Evolutionary conservation across 2,797 vertebrate genomes (phyloP), one percentile per base, ranked within the genome.

Genomic region (Falco cherrug): DNA sequence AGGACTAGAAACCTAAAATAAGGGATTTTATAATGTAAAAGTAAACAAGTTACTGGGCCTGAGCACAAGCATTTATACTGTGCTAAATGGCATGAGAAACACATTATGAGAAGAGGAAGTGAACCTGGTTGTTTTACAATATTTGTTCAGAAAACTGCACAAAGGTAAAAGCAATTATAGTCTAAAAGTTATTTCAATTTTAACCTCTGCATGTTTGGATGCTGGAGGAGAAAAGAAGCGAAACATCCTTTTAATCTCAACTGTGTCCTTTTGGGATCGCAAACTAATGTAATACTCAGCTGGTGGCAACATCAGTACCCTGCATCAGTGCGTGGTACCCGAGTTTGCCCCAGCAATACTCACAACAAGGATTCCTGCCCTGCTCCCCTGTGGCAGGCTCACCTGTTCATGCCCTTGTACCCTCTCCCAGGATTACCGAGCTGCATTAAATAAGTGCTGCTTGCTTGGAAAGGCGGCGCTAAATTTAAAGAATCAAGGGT

Each of bases 21-120:
- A 84, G n/a, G 29, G 18, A 79, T 69, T 90, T 89, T 69, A 33
- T 43, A 93, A 78, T 28, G 31, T 35, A 85, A 91, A 93, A 67
- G 33, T 48, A 82, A 87, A 51, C 18, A 51, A 79, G 87, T 89
- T 81, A 2, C 61, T 81, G 59, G 8, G 48, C 33, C 80, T 43
- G 13, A 94, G 54, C 78, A 82, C 25, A 56, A 88, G 19, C 60
- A 47, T 64, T 88, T 86, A 60, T 11, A 35, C 63, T 67, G 33
- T 47, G 33, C 61, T 92, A 54, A 93, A 76, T 75, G 31, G 48
- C 67, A 59, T 35, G 17, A 87, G 29, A 63, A 90, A 43, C 19
- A 61, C 15, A 24, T 60, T 61, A 26, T 33, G 64, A 57, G 16
- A 64, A 12, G 35, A 73, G 7, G 22, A 75, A 84, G 25, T 10